Conservation (phyloP, 1,140 invertebrate species). For the Drosophila sucinea region DNA sequence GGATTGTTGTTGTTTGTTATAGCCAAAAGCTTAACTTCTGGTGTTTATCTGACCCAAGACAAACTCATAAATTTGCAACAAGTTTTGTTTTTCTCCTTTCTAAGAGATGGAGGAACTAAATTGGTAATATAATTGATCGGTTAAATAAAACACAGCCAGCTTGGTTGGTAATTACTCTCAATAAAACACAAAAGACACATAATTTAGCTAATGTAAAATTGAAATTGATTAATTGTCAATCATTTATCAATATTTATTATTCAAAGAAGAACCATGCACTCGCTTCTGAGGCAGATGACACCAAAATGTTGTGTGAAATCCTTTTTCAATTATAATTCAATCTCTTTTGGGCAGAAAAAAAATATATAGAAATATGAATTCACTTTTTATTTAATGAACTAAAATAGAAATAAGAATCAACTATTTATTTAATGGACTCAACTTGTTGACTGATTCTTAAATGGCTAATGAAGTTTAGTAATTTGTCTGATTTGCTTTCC, state of each 20-base stretch:
- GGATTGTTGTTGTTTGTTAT: conserved; percentile 35
- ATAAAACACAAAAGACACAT: background rate
- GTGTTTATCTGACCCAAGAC: conserved; percentile 60
- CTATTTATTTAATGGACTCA: conserved; percentile 16
- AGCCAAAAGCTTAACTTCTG: conserved; percentile 43
- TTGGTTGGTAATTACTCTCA: too few relatives aligned
- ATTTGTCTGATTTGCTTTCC: conserved; percentile 23
- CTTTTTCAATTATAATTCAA: background rate
- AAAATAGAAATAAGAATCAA: too few relatives aligned
- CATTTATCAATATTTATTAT: conserved; percentile 45
- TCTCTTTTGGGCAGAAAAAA: too few relatives aligned
- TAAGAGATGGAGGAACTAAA: background rate
- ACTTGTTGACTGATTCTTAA: conserved; percentile 35
- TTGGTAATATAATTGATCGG: conserved; percentile 23
- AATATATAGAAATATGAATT: too few relatives aligned
- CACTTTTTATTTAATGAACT: too few relatives aligned
- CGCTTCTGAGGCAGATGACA: background rate
- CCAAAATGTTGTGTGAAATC: background rate
- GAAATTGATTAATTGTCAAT: conserved; percentile 33
- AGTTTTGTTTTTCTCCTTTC: background rate
- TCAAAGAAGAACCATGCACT: background rate
- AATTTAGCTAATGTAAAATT: background rate
- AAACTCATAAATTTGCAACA: conserved; percentile 62
- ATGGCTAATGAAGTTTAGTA: conserved; percentile 17
- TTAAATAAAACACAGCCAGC: background rate